phyloP scores from a whole-genome alignment of 2,888 invertebrate species.

The Eudasyphora cyanicolor region DNA sequence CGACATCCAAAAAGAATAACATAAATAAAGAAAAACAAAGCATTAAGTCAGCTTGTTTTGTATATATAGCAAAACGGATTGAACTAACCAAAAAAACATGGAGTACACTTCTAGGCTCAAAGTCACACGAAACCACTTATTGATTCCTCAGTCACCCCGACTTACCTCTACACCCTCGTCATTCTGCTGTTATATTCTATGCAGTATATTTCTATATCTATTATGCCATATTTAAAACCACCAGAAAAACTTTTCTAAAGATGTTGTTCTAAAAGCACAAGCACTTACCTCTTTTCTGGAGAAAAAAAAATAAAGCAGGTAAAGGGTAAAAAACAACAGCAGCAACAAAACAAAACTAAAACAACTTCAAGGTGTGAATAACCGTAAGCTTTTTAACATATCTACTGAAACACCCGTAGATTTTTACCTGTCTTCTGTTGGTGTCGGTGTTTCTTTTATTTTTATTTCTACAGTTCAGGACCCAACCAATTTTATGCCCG shows the following conservation, averaged over 20 bases:
- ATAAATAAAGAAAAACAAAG: too few species aligned
- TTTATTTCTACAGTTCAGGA: not conserved
- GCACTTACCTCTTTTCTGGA: not conserved
- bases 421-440: not conserved
- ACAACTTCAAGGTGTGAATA: conserved; percentile 61
- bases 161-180: not conserved
- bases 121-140: too few species aligned
- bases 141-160: too few species aligned
- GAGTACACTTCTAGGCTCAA: too few species aligned
- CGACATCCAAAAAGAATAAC: too few species aligned
- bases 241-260: not conserved
- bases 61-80: too few species aligned
- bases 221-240: conserved; percentile 1
- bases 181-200: not conserved
- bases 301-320: not conserved
- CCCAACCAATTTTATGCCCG: not conserved
- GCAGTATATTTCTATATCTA: not conserved
- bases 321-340: not conserved
- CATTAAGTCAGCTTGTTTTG: too few species aligned
- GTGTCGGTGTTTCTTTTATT: not conserved
- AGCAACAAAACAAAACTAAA: conserved; percentile 24
- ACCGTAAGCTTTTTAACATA: conserved; percentile 53
- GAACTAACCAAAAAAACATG: too few species aligned
- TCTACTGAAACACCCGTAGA: not conserved
- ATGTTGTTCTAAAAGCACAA: not conserved